phyloP scores from a whole-genome alignment of 2,888 invertebrate genomes.

The Ctenicera cuprea region DNA sequence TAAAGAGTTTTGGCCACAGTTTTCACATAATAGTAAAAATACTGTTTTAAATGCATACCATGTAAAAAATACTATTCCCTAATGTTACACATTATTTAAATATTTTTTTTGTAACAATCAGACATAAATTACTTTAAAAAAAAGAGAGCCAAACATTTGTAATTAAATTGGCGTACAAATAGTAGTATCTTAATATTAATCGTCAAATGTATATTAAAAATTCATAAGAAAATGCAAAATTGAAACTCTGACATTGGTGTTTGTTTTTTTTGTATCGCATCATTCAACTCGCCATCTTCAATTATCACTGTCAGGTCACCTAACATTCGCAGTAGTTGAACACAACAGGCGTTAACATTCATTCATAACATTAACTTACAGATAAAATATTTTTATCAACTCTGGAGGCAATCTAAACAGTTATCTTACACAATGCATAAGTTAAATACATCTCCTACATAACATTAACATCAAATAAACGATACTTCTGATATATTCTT shows the following conservation, averaged over 20 bases:
- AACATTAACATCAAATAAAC: conserved; percentile 38
- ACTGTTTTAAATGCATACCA: conserved; percentile 35
- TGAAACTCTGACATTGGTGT: conserved; percentile 47
- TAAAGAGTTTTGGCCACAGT: conserved; percentile 43
- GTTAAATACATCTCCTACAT: conserved; percentile 39
- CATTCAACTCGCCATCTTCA: conserved; percentile 23
- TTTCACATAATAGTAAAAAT: conserved; percentile 43
- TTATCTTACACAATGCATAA: conserved; percentile 33
- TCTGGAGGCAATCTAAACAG: conserved; percentile 46
- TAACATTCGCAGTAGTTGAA: conserved; percentile 47
- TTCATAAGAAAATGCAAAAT: conserved; percentile 52
- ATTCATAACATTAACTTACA: conserved; percentile 40
- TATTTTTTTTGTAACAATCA: neutral
- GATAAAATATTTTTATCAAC: conserved; percentile 26
- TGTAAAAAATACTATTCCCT: conserved; percentile 15
- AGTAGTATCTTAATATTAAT: conserved; percentile 38
- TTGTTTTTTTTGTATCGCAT: conserved; percentile 41
- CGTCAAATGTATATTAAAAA: conserved; percentile 42
- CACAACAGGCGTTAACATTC: conserved; percentile 50
- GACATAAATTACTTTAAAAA: conserved; percentile 6
- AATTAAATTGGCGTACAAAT: conserved; percentile 19
- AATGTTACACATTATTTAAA: neutral
- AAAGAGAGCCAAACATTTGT: conserved; percentile 21
- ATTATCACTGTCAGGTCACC: conserved; percentile 42
- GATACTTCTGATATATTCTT: conserved; percentile 24